Base-by-base conservation (phyloP, 1,140 invertebrate genomes). In the Chlorops oryzae region DNA sequence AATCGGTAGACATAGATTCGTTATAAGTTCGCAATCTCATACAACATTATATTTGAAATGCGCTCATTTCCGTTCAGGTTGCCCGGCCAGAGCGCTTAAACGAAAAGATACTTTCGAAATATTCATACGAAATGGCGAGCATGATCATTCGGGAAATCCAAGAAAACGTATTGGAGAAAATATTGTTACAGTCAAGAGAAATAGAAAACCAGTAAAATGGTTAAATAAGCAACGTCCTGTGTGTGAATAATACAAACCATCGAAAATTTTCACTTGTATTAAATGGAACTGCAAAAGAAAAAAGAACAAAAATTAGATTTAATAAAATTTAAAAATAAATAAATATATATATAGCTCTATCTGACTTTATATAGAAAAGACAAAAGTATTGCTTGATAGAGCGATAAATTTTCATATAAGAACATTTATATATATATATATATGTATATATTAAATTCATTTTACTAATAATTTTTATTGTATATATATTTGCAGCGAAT, bases 31-130 rank as follows among this genome's bases (percentile, higher is more conserved):
- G 10, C 63, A 66, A 52, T 52, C 58, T 15, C 35, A 46, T n/a
- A 37, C 58, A 6, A 63, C 60, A 6, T 61, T 55, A 40, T 71
- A 71, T 39, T 44, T 71, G 0, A 71, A 69, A 55, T 71, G 69
- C 39, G 55, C 65, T 4, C 56, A 56, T 32, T 71, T 71, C 40
- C 60, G 69, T 3, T 54, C 41, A 27, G 54, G 55, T 22, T 71
- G 69, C 38, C 57, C 58, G 9, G 68, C 62, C 2, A 57, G 69
- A 2, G 68, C 68, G 34, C 64, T 65, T 25, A 42, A 57, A n/a
- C 55, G 63, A 23, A 70, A 57, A 39, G 21, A 50, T n/a, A 61
- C 64, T 3, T 54, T 59, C 15, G 47, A 55, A 32, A 28, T 70
- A 15, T 50, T 56, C 35, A 28, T 70, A 32, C 51, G 65, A 18